Evolutionary conservation across 2,888 invertebrate species (phyloP), one percentile per base, ranked within the genome.

Genomic region (Copidosoma aretas): DNA sequence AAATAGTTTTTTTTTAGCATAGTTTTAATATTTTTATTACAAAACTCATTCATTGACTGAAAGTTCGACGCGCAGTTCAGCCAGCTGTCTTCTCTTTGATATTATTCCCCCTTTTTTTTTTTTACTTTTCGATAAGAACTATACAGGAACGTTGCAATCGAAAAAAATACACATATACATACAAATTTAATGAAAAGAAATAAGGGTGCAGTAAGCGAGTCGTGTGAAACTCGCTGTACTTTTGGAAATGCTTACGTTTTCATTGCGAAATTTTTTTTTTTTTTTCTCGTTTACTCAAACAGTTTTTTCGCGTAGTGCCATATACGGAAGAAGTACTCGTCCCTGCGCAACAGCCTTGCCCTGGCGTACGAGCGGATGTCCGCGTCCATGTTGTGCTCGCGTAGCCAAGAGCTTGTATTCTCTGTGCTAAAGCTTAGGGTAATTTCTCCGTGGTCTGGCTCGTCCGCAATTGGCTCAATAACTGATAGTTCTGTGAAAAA

Each of bases 301-400:
- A 76, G 87, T 83, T 93, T 91, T 78, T 91, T 91, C 76, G 93
- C 93, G 80, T 93, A 91, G 84, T 91, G 91, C 93, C 93, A 95
- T 85, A 96, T 92, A 77, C 93, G 90, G 91, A 97, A 97, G 91
- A 96, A 97, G 87, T 97, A 97, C 86, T 97, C 96, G 83, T 95
- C 95, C 78, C 92, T 90, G 75, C 93, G 88, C 62, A 95, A 87
- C 63, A 96, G 87, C 69, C 92, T 91, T 73, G 93, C 92, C 76
- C 93, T 90, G n/a, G 95, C 93, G 84, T 96, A 96, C 54, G 93
- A 92, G 76, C 91, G 89, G 76, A 96, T 95, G 81, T 95, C 94
- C 2, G 96, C 95, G 84, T 97, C 96, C 92, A 97, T 95, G 78
- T 94, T 93, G 82, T 94, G 91, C 73, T 97, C 95, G 68, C 94